Conservation (phyloP, 1,140 invertebrate genomes). For the Pristionchus pacificus region DNA sequence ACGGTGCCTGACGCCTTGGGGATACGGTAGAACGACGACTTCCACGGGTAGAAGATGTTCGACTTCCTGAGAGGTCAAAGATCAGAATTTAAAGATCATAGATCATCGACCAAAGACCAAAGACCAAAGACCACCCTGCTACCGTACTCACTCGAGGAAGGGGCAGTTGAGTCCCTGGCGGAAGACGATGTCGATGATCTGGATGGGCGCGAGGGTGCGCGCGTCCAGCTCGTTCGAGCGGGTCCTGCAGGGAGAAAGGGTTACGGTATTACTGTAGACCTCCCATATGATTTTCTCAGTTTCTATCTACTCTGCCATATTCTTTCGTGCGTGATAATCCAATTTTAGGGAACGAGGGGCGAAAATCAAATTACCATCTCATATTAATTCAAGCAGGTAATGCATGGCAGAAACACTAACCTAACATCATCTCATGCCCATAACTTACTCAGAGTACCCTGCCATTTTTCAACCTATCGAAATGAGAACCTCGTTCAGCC, state of each 20-base stretch:
- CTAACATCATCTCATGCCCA: too few species aligned
- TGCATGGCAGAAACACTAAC: too few species aligned
- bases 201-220: conserved; percentile 35
- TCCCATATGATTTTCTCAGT: too few species aligned
- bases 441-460: too few species aligned
- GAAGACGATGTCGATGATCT: conserved; percentile 45
- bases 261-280: too few species aligned
- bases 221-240: conserved; percentile 35
- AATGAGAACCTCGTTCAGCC: too few species aligned
- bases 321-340: background rate
- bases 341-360: too few species aligned
- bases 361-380: too few species aligned
- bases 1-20: conserved; percentile 4
- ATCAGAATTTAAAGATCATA: conserved; percentile 7
- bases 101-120: background rate
- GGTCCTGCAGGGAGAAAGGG: too few species aligned
- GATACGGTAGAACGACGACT: conserved; percentile 43
- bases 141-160: conserved; percentile 35
- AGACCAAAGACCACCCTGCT: background rate
- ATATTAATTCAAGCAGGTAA: too few species aligned
- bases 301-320: background rate
- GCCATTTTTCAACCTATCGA: too few species aligned
- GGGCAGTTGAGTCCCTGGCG: conserved; percentile 45
- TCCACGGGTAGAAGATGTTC: conserved; percentile 43
- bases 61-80: conserved; percentile 38